Base-by-base conservation (phyloP, 1,140 invertebrate species). In the Drosophila orena region DNA sequence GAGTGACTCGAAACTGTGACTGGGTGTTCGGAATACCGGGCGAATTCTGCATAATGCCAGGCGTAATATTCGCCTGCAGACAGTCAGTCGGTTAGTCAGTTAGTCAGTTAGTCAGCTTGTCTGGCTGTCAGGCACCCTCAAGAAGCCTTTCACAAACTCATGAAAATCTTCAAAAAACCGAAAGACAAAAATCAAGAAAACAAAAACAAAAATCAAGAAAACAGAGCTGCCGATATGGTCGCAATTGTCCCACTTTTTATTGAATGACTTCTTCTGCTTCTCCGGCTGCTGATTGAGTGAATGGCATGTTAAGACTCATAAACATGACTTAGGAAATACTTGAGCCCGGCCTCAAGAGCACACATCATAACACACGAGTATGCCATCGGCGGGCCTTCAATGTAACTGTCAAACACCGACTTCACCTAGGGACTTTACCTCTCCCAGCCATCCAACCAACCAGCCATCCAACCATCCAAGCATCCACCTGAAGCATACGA, bases 291-390 rank as follows among this genome's bases (percentile, higher is more conserved):
- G 83, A 86, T 86, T 88, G 83, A 88, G 84, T 88, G 84, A 88
- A 88, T 89, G 84, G 83, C 83, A 77, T 86, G 79, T 83, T 86
- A 88, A 86, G 86, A 89, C 83, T 83, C 76, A 86, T 83, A 86
- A 86, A 86, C 83, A 86, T 86, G 84, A 88, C 84, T 88, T 88
- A 89, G 78, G 84, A 89, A 84, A 89, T 89, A 84, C 84, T 89
- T 80, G 55, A 89, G 65, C 46, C 60, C 40, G 15, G 68, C 62
- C 62, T 75, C 55, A 81, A 88, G 78, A 65, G 46, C 60, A 79
- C 42, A 57, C 54, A 85, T 66, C 77, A 77, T 59, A 62, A 46
- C 69, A 56, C n/a, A n/a, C n/a, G n/a, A n/a, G n/a, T 46, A 77
- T 59, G 58, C 42, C 65, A 57, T 46, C 56, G 38, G 44, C 65